Conservation (phyloP, 2,113 vertebrate genomes). For the Amphilophus citrinellus region DNA sequence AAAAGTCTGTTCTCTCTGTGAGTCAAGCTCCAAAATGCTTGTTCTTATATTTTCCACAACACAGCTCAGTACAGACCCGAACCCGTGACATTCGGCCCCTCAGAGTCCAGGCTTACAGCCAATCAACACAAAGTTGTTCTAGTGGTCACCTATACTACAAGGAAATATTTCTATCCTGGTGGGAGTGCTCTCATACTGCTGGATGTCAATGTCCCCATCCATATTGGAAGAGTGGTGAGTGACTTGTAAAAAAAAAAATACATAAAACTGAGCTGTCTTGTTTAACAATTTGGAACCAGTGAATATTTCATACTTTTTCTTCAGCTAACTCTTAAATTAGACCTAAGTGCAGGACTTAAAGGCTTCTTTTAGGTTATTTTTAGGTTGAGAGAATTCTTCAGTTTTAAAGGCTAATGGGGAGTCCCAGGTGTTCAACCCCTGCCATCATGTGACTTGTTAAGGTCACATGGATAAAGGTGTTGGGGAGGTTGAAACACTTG, state of each 20-base stretch:
- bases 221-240: neutral
- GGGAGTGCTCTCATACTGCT: neutral
- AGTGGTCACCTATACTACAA: neutral
- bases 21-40: neutral
- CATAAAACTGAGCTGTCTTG: too few relatives aligned
- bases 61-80: neutral
- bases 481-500: neutral
- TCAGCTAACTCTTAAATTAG: too few relatives aligned
- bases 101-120: neutral
- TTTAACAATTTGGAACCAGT: too few relatives aligned
- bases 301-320: too few relatives aligned
- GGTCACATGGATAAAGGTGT: neutral
- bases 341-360: too few relatives aligned
- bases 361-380: too few relatives aligned
- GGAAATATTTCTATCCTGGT: neutral
- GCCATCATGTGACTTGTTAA: neutral
- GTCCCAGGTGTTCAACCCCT: neutral
- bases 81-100: neutral
- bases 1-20: neutral
- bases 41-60: neutral
- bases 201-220: neutral
- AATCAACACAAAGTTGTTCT: conserved; percentile 5
- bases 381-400: neutral
- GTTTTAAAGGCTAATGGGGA: neutral
- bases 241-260: neutral